These are phyloP conservation scores for Eleutherodactylus coqui DNA, from an alignment of 2,797 vertebrate genomes.

Conservation along the genomic window DNA sequence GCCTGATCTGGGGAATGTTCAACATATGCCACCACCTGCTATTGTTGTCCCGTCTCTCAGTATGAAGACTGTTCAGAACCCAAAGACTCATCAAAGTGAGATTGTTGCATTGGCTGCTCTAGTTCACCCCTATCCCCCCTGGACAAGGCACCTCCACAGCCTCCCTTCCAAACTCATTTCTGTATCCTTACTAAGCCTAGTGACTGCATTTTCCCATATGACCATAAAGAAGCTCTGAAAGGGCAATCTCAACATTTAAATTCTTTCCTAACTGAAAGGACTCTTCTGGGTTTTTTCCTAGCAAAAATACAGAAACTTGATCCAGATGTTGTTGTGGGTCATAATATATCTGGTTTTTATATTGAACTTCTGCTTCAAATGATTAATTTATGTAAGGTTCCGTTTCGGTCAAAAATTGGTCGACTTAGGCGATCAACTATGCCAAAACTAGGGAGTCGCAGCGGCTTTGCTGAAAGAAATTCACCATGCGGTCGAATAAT, in stretches of 20 bases:
- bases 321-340: constrained; percentile 93
- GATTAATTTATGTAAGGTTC: constrained; percentile 90
- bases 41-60: constrained; percentile 91
- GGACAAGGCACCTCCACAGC: constrained; percentile 90
- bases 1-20: constrained; percentile 84
- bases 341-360: constrained; percentile 96
- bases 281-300: constrained; percentile 92
- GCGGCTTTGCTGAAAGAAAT: constrained; percentile 93
- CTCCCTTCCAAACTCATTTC: constrained; percentile 92
- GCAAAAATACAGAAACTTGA: constrained; percentile 98
- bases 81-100: constrained; percentile 94
- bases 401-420: constrained; percentile 97
- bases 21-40: constrained; percentile 87
- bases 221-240: constrained; percentile 86
- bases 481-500: constrained; percentile 95
- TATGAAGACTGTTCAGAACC: constrained; percentile 92
- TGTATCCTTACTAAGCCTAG: constrained; percentile 91
- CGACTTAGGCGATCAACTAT: constrained; percentile 90
- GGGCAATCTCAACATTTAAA: constrained; percentile 91
- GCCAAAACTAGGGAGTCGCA: constrained; percentile 95
- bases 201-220: constrained; percentile 94
- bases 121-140: constrained; percentile 86
- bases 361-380: constrained; percentile 95
- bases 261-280: constrained; percentile 91
- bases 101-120: constrained; percentile 89